Evolutionary conservation across 2,113 vertebrate species (phyloP).

Genomic region (Dolichallabes microphthalmus): DNA sequence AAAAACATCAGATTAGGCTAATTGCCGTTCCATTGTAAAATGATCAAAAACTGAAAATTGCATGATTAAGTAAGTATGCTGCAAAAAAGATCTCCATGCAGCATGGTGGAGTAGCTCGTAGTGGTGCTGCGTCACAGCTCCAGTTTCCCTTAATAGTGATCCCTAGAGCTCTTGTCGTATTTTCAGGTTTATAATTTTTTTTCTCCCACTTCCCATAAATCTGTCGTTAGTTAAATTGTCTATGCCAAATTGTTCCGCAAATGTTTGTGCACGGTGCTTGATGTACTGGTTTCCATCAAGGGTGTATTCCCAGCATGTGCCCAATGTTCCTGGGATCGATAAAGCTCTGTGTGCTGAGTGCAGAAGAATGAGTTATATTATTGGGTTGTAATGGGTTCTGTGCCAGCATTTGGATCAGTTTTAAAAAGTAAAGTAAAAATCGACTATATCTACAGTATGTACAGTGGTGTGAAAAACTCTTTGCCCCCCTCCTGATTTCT

Average conservation of each 20-base stretch:
- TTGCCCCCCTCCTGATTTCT: too few species aligned
- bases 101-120: background rate
- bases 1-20: too few species aligned
- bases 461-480: too few species aligned
- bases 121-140: background rate
- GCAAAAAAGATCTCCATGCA: background rate
- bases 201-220: background rate
- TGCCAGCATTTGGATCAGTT: background rate
- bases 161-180: background rate
- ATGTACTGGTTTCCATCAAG: background rate
- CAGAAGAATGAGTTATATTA: background rate
- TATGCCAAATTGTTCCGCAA: background rate
- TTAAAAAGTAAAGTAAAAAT: background rate
- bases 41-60: too few species aligned
- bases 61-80: background rate
- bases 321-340: background rate
- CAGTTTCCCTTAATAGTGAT: background rate
- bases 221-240: background rate
- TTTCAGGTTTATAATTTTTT: background rate
- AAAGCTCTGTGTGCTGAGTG: background rate
- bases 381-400: too few species aligned
- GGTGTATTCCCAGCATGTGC: background rate
- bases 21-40: too few species aligned
- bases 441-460: too few species aligned
- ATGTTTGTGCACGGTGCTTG: background rate